Evolutionary conservation across 2,113 vertebrate genomes (phyloP).

Genomic region (Sylvilagus bachmani): DNA sequence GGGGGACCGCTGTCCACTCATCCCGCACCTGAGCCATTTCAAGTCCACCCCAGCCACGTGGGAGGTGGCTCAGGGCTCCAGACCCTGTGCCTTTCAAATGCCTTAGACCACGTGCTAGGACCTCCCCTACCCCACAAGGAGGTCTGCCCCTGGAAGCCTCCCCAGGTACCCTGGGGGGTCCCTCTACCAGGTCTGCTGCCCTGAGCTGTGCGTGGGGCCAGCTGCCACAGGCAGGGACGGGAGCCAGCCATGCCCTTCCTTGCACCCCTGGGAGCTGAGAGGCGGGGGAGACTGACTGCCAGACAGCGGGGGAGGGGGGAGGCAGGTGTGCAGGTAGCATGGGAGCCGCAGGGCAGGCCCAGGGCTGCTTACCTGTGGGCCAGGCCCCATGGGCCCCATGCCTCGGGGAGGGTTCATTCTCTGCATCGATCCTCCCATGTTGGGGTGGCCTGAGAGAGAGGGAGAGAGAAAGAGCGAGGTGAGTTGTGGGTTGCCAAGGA

Average conservation of each 20-base stretch:
- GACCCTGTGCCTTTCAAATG: neutral
- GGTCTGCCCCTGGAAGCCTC: neutral
- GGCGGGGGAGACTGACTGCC: neutral
- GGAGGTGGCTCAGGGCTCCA: neutral
- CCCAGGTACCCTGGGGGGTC: neutral
- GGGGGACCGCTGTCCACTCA: neutral
- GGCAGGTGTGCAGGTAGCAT: slow-evolving; percentile 55
- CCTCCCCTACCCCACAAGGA: too few species aligned
- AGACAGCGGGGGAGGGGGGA: slow-evolving; percentile 65
- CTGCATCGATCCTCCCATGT: slow-evolving; percentile 98
- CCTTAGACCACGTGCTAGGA: neutral
- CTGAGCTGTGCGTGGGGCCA: neutral
- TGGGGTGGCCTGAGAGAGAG: slow-evolving; percentile 92
- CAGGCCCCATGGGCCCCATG: slow-evolving; percentile 99
- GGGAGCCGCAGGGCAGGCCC: neutral
- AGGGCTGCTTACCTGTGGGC: slow-evolving; percentile 93
- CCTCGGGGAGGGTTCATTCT: slow-evolving; percentile 98
- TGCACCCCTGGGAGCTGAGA: neutral
- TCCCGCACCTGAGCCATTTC: neutral
- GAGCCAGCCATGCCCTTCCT: neutral
- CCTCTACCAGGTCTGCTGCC: neutral
- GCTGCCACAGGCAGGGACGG: rapidly evolving
- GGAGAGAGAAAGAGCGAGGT: slow-evolving; percentile 64
- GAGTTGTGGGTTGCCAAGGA: neutral
- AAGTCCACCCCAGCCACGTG: too few species aligned